phyloP scores from a whole-genome alignment of 1,140 invertebrate species.

The Bombus sibiricus region DNA sequence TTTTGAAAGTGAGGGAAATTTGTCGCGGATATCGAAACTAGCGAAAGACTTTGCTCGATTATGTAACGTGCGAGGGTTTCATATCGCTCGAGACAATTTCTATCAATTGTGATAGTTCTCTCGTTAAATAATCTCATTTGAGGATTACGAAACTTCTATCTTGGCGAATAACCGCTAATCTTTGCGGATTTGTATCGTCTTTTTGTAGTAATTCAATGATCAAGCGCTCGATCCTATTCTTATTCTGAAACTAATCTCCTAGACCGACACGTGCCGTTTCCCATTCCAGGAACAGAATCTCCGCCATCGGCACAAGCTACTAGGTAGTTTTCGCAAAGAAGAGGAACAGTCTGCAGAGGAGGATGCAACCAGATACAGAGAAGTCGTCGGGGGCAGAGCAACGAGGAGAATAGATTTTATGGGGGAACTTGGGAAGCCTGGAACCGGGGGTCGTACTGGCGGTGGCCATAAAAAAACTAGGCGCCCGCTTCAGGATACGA shows the following conservation, averaged over 20 bases:
- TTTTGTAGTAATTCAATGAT: background rate
- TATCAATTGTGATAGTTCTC: background rate
- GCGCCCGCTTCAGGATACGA: slow-evolving; percentile 68
- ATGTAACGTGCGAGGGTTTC: background rate
- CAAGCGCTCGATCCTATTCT: background rate
- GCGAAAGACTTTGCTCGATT: background rate
- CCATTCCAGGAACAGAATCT: slow-evolving; percentile 1
- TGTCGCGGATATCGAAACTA: background rate
- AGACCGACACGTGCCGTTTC: slow-evolving; percentile 10
- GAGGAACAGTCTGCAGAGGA: slow-evolving; percentile 27
- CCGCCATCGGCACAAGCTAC: slow-evolving; percentile 27
- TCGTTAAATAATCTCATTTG: background rate
- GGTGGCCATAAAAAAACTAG: slow-evolving; percentile 75
- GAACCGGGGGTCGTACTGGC: slow-evolving; percentile 62
- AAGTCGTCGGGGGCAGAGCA: slow-evolving; percentile 41
- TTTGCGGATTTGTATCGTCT: no score
- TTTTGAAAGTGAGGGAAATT: background rate
- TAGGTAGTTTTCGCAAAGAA: slow-evolving; percentile 22
- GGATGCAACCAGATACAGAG: slow-evolving; percentile 46
- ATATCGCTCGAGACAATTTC: no score
- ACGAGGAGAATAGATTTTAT: slow-evolving; percentile 72
- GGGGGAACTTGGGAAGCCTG: slow-evolving; percentile 65
- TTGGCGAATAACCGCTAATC: no score
- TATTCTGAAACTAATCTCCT: slow-evolving; percentile 16
- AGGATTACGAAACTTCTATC: background rate